Conservation (phyloP, 1,140 invertebrate species). For the Saxidomus purpurata region DNA sequence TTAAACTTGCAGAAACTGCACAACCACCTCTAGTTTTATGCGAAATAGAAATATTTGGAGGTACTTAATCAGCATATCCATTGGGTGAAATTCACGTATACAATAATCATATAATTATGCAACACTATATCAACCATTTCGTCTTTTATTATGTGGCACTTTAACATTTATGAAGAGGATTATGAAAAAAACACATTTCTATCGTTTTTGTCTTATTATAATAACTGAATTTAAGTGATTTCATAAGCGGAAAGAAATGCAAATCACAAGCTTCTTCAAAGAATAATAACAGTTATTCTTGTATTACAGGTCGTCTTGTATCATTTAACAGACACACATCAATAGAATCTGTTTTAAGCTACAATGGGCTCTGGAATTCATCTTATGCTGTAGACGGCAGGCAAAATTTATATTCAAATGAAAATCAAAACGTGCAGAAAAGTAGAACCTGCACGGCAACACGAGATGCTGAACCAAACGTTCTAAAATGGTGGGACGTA, state of each 20-base stretch:
- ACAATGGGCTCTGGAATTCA: neutral
- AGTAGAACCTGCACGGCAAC: neutral
- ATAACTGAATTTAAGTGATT: too few species aligned
- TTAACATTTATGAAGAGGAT: too few species aligned
- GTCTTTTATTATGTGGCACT: too few species aligned
- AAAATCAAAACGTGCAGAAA: neutral
- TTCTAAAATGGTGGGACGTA: neutral
- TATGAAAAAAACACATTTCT: too few species aligned
- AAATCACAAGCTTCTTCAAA: too few species aligned
- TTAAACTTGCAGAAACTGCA: neutral
- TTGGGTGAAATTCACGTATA: too few species aligned
- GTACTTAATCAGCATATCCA: too few species aligned
- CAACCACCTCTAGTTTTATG: neutral
- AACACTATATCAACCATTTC: too few species aligned
- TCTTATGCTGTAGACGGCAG: neutral
- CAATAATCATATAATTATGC: too few species aligned
- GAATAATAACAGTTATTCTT: too few species aligned
- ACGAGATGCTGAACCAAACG: neutral
- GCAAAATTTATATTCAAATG: neutral
- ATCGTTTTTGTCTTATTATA: too few species aligned
- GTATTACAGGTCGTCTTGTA: neutral
- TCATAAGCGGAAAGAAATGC: too few species aligned
- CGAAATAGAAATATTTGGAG: neutral
- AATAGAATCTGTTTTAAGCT: neutral
- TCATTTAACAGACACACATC: neutral